A percentile compares a stretch with the other conserved stretches of the same genome.
Evolutionary conservation across 2,113 vertebrate species (phyloP).

Genomic region (Nibea albiflora): DNA sequence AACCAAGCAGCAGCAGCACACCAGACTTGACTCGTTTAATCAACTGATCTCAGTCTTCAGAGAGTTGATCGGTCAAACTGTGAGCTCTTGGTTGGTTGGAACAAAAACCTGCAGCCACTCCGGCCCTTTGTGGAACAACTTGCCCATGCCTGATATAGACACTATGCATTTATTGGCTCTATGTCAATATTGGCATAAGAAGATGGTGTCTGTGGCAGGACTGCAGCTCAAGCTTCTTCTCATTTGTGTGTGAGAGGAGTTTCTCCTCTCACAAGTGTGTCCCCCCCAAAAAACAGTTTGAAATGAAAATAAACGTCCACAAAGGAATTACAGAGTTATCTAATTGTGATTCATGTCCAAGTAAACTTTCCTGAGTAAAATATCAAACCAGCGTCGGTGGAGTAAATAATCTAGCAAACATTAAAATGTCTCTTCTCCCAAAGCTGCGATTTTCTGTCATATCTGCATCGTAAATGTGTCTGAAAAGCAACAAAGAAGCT

Average conservation of each 20-base stretch:
- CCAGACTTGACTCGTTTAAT: too few relatives aligned
- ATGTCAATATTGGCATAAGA: constrained; percentile 49
- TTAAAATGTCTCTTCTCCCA: constrained; percentile 21
- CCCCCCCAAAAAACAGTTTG: background rate
- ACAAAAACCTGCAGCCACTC: too few relatives aligned
- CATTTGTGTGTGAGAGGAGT: too few relatives aligned
- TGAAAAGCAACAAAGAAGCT: constrained; percentile 9
- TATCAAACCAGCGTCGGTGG: background rate
- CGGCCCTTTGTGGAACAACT: too few relatives aligned
- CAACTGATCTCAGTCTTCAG: too few relatives aligned
- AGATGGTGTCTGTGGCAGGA: constrained; percentile 15
- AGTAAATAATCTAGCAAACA: background rate
- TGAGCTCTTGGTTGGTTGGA: too few relatives aligned
- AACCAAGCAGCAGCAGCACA: too few relatives aligned
- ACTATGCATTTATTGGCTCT: background rate
- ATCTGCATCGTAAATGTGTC: constrained; percentile 58
- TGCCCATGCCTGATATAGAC: too few relatives aligned
- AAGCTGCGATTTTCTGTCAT: constrained; percentile 5
- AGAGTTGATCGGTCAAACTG: too few relatives aligned
- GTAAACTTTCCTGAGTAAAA: background rate
- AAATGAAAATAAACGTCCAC: background rate
- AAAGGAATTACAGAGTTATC: background rate
- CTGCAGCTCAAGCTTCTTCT: too few relatives aligned
- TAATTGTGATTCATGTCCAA: background rate
- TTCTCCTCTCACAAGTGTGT: too few relatives aligned